A percentile compares a stretch with the other conserved stretches of the same genome.
Evolutionary conservation across 2,888 invertebrate species (phyloP).

Genomic region (Callinectes sapidus): DNA sequence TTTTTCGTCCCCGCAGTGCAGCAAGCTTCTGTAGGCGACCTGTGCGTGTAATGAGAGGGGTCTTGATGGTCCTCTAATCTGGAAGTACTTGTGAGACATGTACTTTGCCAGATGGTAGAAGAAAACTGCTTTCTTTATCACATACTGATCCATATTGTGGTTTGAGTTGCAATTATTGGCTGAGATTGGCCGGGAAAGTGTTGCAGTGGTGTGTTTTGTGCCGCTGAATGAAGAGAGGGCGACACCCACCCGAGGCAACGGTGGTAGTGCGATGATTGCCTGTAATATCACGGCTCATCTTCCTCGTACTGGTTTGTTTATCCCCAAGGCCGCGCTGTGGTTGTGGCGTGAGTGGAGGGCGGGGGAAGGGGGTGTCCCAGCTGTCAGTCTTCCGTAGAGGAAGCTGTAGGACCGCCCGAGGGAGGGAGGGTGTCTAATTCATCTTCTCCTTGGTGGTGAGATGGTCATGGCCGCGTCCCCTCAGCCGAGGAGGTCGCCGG

Average conservation of each 20-base stretch:
- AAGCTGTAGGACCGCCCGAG: neutral
- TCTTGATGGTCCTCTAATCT: neutral
- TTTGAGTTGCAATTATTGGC: neutral
- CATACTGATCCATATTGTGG: neutral
- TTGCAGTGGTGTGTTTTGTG: neutral
- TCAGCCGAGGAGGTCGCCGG: neutral
- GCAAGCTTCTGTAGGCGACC: neutral
- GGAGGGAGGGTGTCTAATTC: neutral
- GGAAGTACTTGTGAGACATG: neutral
- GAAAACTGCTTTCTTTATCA: neutral
- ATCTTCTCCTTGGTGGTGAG: neutral
- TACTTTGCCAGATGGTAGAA: neutral
- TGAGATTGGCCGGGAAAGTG: neutral
- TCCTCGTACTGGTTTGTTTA: neutral
- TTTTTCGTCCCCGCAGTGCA: neutral
- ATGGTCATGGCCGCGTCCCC: neutral
- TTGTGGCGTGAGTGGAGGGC: constrained; percentile 9
- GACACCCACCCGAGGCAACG: neutral
- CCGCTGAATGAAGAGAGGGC: neutral
- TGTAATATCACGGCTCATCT: neutral
- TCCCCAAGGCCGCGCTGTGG: neutral
- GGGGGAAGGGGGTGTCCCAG: neutral
- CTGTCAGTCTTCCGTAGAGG: neutral
- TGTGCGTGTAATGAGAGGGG: neutral
- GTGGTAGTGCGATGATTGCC: neutral